A percentile compares a stretch with the other conserved stretches of the same genome.
These are phyloP conservation scores for Bombus waltoni DNA, from an alignment of 1,140 invertebrate genomes.

Conservation along the genomic window DNA sequence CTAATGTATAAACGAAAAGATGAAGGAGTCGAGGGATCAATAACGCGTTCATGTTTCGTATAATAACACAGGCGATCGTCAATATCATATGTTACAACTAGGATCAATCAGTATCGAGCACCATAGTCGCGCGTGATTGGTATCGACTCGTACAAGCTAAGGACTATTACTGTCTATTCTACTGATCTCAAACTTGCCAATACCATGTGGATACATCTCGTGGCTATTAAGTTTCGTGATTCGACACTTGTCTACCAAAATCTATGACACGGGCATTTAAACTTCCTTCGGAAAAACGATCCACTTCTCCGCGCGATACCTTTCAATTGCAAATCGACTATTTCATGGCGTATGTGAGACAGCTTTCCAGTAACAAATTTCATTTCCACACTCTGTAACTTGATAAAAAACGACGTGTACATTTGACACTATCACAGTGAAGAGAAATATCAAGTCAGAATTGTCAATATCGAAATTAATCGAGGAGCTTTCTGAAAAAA, in stretches of 20 bases:
- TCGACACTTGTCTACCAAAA: constrained; percentile 1
- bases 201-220: constrained; percentile 25
- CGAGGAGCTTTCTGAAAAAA: not conserved
- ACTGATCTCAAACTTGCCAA: constrained; percentile 29
- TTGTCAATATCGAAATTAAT: constrained; percentile 61
- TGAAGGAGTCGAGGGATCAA: no score
- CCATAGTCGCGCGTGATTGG: not conserved
- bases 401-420: not conserved
- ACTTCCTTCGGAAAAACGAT: not conserved
- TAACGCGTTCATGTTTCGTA: no score
- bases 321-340: not conserved
- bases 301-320: not conserved
- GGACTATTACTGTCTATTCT: constrained; percentile 16
- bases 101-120: constrained; percentile 7
- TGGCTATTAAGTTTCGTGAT: constrained; percentile 18
- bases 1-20: not conserved
- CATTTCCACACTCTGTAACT: not conserved
- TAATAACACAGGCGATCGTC: no score
- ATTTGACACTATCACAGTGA: not conserved
- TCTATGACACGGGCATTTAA: not conserved
- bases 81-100: not conserved
- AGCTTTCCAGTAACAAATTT: not conserved
- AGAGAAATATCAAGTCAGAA: no score
- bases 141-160: constrained; percentile 13
- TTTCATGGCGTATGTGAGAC: not conserved